Percentiles rank a stretch among this genome's conserved stretches.
These are phyloP conservation scores for Anguilla megastoma DNA, from an alignment of 2,797 vertebrate genomes.

Conservation along the genomic window DNA sequence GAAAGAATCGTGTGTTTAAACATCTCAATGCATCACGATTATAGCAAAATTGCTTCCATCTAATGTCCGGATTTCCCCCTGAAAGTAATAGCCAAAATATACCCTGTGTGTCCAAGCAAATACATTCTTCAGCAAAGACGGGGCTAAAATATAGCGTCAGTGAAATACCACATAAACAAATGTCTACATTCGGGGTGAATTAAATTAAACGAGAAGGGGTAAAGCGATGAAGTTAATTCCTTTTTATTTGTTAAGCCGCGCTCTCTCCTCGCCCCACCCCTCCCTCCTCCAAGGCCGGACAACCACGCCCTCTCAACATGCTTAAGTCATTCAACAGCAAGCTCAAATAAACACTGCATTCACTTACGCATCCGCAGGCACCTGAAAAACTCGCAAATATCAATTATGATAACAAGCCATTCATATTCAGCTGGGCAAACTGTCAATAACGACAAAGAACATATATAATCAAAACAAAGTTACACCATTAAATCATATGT, in stretches of 20 bases:
- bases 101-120: background rate
- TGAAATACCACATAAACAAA: conserved; percentile 32
- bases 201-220: conserved; percentile 74
- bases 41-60: background rate
- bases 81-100: background rate
- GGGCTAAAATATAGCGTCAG: conserved; percentile 10
- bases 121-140: background rate
- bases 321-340: conserved; percentile 78
- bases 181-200: conserved; percentile 25
- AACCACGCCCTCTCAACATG: conserved; percentile 85
- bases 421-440: conserved; percentile 17
- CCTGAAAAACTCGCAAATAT: conserved; percentile 18
- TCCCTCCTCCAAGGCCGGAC: conserved; percentile 82
- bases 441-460: background rate
- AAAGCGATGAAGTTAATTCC: conserved; percentile 86
- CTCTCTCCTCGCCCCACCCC: conserved; percentile 77
- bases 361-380: conserved; percentile 64
- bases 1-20: background rate
- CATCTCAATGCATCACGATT: background rate
- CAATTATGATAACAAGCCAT: conserved; percentile 23
- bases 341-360: conserved; percentile 74
- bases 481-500: background rate
- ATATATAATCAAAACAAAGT: background rate
- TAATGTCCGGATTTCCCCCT: background rate
- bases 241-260: conserved; percentile 85